These are phyloP conservation scores for Syngnathoides biaculeatus DNA, from an alignment of 2,113 vertebrate species.

Conservation along the genomic window DNA sequence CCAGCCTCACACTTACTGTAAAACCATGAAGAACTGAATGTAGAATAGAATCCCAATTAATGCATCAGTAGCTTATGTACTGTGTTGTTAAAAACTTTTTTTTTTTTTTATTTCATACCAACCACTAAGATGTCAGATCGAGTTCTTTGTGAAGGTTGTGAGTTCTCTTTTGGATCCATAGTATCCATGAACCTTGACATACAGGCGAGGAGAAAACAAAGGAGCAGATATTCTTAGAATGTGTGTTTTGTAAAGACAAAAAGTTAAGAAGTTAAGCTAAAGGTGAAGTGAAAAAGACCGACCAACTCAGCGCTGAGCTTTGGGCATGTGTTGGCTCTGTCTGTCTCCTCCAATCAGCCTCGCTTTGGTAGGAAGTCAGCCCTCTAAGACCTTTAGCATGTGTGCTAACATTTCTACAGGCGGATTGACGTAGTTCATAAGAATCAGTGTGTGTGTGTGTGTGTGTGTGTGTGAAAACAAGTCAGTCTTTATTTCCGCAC, in stretches of 20 bases:
- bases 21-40: too few relatives aligned
- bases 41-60: too few relatives aligned
- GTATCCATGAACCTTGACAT: too few relatives aligned
- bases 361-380: constrained; percentile 30
- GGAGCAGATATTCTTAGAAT: neutral
- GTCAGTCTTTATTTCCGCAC: constrained; percentile 1
- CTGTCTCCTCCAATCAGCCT: constrained; percentile 49
- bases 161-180: too few relatives aligned
- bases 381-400: constrained; percentile 48
- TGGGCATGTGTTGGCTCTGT: constrained; percentile 44
- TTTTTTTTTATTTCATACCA: too few relatives aligned
- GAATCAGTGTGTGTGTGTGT: constrained; percentile 22
- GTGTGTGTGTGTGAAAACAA: constrained; percentile 25
- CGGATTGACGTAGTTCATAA: constrained; percentile 24
- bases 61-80: too few relatives aligned
- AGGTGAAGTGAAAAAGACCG: constrained; percentile 13
- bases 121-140: too few relatives aligned
- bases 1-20: too few relatives aligned
- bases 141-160: too few relatives aligned
- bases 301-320: constrained; percentile 27
- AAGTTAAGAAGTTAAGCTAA: neutral
- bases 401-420: constrained; percentile 44
- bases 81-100: too few relatives aligned
- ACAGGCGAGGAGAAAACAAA: neutral
- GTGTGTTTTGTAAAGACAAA: neutral